Conservation (phyloP, 2,888 invertebrate genomes). For the Chrysomela aeneicollis region DNA sequence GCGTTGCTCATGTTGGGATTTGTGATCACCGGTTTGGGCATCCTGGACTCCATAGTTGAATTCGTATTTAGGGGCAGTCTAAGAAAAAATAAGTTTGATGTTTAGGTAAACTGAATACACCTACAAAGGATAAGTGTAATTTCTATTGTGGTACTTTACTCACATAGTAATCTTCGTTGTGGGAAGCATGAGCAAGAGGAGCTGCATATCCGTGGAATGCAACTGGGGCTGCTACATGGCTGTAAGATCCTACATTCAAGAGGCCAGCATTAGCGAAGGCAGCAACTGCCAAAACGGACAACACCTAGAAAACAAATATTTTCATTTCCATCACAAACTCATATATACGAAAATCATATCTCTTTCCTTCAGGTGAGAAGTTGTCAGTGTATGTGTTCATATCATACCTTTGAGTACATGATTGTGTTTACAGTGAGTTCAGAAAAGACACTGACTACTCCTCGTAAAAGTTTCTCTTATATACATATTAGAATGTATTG, state of each 20-base stretch:
- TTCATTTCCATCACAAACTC: too few relatives aligned
- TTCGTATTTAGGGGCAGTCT: slow-evolving; percentile 51
- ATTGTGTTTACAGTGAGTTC: not conserved
- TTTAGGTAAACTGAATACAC: too few relatives aligned
- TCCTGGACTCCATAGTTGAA: slow-evolving; percentile 66
- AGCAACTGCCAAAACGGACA: slow-evolving; percentile 34
- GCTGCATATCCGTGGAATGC: slow-evolving; percentile 8
- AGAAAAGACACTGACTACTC: not conserved
- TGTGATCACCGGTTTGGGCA: slow-evolving; percentile 66
- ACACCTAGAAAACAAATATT: slow-evolving; percentile 35
- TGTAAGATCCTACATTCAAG: slow-evolving; percentile 20
- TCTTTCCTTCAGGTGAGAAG: too few relatives aligned
- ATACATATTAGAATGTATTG: slow-evolving; percentile 7
- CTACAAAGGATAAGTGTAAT: too few relatives aligned
- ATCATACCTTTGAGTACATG: slow-evolving; percentile 22
- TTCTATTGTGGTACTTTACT: not conserved
- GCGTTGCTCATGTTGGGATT: slow-evolving; percentile 63
- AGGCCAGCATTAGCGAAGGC: slow-evolving; percentile 37
- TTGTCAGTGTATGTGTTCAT: too few relatives aligned
- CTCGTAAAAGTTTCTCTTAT: not conserved
- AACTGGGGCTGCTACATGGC: not conserved
- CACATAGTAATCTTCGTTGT: slow-evolving; percentile 20
- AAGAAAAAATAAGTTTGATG: not conserved
- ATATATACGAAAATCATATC: too few relatives aligned
- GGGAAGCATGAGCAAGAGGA: not conserved